A percentile compares a stretch with the other conserved stretches of the same genome.
Conservation (phyloP, 2,797 vertebrate species). For the Bufotes viridis region DNA sequence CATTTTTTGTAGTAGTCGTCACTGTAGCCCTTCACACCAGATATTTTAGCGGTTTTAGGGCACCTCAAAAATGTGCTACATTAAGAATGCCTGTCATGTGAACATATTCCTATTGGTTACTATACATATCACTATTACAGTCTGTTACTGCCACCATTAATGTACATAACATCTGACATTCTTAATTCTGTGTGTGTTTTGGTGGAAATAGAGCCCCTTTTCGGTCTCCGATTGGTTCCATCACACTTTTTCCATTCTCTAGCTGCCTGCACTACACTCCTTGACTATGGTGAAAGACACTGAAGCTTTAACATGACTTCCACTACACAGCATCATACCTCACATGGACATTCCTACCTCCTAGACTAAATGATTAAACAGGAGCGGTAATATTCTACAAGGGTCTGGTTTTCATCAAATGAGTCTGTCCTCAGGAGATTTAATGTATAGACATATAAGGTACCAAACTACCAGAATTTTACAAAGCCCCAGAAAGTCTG, state of each 20-base stretch:
- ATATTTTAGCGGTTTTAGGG: not conserved
- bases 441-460: conserved; percentile 49
- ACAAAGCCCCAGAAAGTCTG: conserved; percentile 35
- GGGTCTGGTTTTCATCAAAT: conserved; percentile 44
- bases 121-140: not conserved
- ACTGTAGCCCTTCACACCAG: not conserved
- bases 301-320: conserved; percentile 15
- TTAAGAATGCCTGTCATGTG: not conserved
- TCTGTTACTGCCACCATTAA: not conserved
- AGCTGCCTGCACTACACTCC: not conserved
- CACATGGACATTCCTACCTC: conserved; percentile 12
- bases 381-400: conserved; percentile 9
- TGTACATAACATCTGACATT: not conserved
- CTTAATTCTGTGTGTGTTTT: not conserved
- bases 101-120: not conserved
- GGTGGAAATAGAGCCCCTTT: not conserved
- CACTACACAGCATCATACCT: not conserved
- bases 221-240: not conserved
- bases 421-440: not conserved
- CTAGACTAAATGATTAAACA: conserved; percentile 40
- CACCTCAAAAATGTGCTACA: not conserved
- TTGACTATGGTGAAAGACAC: not conserved
- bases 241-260: conserved; percentile 17
- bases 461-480: conserved; percentile 16
- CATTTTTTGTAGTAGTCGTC: not conserved